A percentile compares a stretch with the other conserved stretches of the same genome.
Evolutionary conservation across 2,888 invertebrate genomes (phyloP).

Genomic region (Drosophila borborema): DNA sequence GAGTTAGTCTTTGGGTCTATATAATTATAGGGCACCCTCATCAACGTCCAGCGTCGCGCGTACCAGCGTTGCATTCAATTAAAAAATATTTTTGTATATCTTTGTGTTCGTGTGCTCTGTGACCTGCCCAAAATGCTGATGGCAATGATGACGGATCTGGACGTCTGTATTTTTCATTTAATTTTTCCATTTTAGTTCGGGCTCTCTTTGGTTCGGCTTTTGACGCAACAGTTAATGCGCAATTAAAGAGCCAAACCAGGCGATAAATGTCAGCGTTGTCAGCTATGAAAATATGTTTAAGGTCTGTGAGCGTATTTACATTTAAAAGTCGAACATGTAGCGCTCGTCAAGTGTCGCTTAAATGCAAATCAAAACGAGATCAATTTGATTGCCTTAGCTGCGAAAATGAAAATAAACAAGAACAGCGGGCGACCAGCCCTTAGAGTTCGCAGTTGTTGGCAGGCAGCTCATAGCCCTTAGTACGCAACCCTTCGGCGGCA

Average conservation of each 20-base stretch:
- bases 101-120: constrained; percentile 30
- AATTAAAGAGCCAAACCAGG: constrained; percentile 62
- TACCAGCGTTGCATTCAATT: constrained; percentile 59
- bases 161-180: constrained; percentile 20
- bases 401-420: constrained; percentile 73
- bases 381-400: constrained; percentile 68
- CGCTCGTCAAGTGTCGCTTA: constrained; percentile 71
- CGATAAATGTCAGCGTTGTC: constrained; percentile 65
- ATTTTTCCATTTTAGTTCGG: background rate
- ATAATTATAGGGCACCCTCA: constrained; percentile 73
- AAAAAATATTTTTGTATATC: constrained; percentile 54
- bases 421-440: constrained; percentile 61
- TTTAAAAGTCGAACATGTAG: constrained; percentile 33
- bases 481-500: constrained; percentile 37
- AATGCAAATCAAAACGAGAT: constrained; percentile 78
- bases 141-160: constrained; percentile 32
- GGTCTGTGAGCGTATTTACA: constrained; percentile 62
- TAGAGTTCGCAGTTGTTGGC: background rate
- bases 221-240: constrained; percentile 62
- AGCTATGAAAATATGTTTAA: constrained; percentile 48
- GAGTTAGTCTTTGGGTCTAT: constrained; percentile 37
- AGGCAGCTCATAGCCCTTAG: background rate
- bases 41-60: constrained; percentile 51
- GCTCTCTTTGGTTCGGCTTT: background rate
- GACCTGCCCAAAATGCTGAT: constrained; percentile 43